Conservation (phyloP, 2,113 vertebrate genomes). For the Laterallus jamaicensis region DNA sequence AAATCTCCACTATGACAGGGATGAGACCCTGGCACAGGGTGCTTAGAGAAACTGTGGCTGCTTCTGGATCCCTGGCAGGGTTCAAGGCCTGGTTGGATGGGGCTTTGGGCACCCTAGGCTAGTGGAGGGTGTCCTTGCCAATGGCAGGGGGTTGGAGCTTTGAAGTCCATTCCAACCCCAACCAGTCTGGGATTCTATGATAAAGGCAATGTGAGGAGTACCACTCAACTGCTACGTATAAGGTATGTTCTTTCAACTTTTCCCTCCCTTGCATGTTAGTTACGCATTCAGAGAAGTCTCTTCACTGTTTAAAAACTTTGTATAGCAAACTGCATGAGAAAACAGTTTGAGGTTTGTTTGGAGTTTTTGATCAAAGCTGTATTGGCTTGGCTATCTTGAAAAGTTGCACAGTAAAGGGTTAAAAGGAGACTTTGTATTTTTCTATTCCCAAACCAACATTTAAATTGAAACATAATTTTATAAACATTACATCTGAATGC, state of each 20-base stretch:
- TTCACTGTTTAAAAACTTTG: background rate
- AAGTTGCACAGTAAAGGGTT: background rate
- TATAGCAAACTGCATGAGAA: background rate
- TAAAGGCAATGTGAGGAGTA: background rate
- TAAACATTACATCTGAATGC: background rate
- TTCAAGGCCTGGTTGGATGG: no score
- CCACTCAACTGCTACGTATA: background rate
- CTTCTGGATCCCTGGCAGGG: no score
- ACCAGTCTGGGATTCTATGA: no score
- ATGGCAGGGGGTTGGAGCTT: no score
- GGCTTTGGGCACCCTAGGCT: no score
- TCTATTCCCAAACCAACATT: background rate
- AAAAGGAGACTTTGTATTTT: background rate
- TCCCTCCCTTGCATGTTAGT: background rate
- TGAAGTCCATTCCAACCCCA: no score
- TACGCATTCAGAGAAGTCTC: background rate
- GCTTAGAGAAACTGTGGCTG: no score
- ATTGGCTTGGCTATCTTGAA: background rate
- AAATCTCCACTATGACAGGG: no score
- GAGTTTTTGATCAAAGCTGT: background rate
- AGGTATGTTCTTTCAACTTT: background rate
- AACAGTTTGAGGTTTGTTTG: background rate
- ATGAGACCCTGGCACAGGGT: no score
- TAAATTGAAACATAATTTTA: constrained; percentile 39
- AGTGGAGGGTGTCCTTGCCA: no score